These are phyloP conservation scores for Lasioglossum vierecki DNA, from an alignment of 2,888 invertebrate genomes.

Conservation along the genomic window DNA sequence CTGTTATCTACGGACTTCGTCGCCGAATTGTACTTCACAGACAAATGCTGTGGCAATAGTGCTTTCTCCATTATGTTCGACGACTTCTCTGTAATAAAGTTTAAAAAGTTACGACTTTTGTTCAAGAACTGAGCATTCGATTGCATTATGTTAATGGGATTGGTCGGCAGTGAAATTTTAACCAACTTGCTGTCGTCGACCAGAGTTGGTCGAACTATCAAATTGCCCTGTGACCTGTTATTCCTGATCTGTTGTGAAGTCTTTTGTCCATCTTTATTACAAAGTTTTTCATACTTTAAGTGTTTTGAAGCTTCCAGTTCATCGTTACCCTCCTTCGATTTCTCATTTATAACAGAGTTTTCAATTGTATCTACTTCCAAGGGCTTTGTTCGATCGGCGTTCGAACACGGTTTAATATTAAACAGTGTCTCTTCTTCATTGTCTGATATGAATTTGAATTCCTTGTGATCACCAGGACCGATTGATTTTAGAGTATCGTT, in stretches of 20 bases:
- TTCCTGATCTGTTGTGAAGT: neutral
- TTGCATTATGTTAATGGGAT: slow-evolving; percentile 79
- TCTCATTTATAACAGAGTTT: neutral
- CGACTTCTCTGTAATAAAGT: slow-evolving; percentile 81
- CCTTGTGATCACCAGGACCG: neutral
- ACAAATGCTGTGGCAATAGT: slow-evolving; percentile 78
- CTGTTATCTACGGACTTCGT: slow-evolving; percentile 44
- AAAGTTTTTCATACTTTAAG: neutral
- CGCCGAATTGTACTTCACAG: slow-evolving; percentile 69
- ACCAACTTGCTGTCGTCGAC: slow-evolving; percentile 76
- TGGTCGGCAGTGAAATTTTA: slow-evolving; percentile 78
- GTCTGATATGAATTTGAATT: neutral
- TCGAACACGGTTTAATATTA: slow-evolving; percentile 1
- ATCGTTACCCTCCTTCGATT: neutral
- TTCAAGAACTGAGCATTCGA: slow-evolving; percentile 80
- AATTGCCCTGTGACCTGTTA: neutral
- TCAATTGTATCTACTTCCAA: neutral
- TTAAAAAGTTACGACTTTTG: slow-evolving; percentile 79
- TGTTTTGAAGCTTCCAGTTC: neutral
- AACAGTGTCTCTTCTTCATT: slow-evolving; percentile 38
- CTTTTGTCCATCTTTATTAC: slow-evolving; percentile 18
- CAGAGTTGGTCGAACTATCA: slow-evolving; percentile 45
- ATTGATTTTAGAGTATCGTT: neutral
- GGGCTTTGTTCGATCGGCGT: neutral
- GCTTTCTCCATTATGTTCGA: slow-evolving; percentile 81